These are phyloP conservation scores for Beroe forskalii DNA, from an alignment of 37 sponge, comb jelly and placozoan species.

Conservation along the genomic window DNA sequence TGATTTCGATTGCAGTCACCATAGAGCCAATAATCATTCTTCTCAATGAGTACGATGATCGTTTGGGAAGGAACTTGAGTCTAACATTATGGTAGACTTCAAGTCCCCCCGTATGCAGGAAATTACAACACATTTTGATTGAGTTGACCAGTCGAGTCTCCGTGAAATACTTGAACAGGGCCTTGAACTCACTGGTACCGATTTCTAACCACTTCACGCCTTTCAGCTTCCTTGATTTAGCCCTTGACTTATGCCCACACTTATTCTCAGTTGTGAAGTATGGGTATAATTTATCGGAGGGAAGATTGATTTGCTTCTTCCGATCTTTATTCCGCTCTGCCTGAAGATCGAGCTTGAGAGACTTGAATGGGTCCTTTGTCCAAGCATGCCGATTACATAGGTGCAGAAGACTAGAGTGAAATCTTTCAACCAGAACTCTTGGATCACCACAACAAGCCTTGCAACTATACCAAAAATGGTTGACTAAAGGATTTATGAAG, in stretches of 20 bases:
- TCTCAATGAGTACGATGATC: not conserved
- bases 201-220: not conserved
- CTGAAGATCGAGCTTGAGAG: not conserved
- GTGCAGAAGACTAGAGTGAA: slow-evolving; percentile 3
- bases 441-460: not conserved
- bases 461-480: slow-evolving; percentile 4
- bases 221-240: not conserved
- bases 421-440: not conserved
- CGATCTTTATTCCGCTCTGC: not conserved
- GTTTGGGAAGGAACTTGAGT: not conserved
- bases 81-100: no score
- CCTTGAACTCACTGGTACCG: not conserved
- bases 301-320: not conserved
- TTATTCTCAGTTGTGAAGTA: not conserved
- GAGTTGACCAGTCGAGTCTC: not conserved
- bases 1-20: not conserved
- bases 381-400: not conserved
- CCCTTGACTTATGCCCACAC: not conserved
- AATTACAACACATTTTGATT: not conserved
- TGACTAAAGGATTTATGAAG: not conserved
- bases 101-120: no score
- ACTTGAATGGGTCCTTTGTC: not conserved
- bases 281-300: not conserved
- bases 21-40: not conserved
- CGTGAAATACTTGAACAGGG: not conserved